Conservation (phyloP, 1,140 invertebrate species). For the Trichomalopsis sarcophagae region DNA sequence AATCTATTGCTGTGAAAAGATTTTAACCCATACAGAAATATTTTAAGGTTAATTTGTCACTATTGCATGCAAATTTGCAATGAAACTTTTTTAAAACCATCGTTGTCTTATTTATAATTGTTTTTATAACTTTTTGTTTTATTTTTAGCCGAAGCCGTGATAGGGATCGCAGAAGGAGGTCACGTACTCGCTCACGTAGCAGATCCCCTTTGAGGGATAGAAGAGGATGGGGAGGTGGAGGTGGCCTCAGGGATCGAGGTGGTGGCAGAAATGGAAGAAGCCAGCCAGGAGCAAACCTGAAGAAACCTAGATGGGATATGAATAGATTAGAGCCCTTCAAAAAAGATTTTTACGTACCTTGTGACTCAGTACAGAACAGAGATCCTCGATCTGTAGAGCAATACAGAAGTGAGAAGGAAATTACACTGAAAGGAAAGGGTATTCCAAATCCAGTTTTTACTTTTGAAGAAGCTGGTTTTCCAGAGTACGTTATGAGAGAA, state of each 20-base stretch:
- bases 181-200: conserved; percentile 68
- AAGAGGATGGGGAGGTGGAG: conserved; percentile 69
- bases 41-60: too few relatives aligned
- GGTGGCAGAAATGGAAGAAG: conserved; percentile 80
- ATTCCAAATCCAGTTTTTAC: conserved; percentile 88
- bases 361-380: conserved; percentile 82
- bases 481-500: conserved; percentile 87
- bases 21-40: too few relatives aligned
- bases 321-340: conserved; percentile 89
- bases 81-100: too few relatives aligned
- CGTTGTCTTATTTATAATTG: too few relatives aligned
- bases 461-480: conserved; percentile 89
- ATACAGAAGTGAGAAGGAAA: conserved; percentile 85
- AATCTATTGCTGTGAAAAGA: too few relatives aligned
- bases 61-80: too few relatives aligned
- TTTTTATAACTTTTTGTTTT: conserved; percentile 31
- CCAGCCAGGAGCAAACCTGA: conserved; percentile 83
- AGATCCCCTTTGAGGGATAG: conserved; percentile 63
- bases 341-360: conserved; percentile 94
- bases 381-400: conserved; percentile 83
- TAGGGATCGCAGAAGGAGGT: conserved; percentile 68
- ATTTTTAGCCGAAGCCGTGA: conserved; percentile 68
- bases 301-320: conserved; percentile 89
- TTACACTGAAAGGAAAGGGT: conserved; percentile 87
- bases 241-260: conserved; percentile 78